Percentiles rank a stretch among this genome's conserved stretches.
Evolutionary conservation across 2,888 invertebrate genomes (phyloP).

Genomic region (Ceriagrion tenellum): DNA sequence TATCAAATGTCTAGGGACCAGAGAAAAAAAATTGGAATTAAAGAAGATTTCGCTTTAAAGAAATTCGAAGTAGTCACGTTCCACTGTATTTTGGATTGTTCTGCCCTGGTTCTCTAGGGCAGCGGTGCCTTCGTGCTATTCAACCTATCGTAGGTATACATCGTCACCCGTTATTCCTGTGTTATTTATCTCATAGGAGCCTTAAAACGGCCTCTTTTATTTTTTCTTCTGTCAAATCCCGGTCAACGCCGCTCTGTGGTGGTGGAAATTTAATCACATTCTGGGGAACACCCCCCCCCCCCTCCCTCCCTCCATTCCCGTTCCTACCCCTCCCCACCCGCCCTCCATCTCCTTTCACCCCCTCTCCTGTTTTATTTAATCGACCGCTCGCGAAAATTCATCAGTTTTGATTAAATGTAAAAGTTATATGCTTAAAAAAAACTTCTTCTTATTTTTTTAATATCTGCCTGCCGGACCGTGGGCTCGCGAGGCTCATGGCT

Average conservation of each 20-base stretch:
- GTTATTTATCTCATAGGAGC: not conserved
- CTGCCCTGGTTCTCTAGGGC: too few species aligned
- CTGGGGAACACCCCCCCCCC: not conserved
- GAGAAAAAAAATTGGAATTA: too few species aligned
- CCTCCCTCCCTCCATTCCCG: not conserved
- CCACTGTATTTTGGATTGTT: too few species aligned
- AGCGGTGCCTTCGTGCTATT: too few species aligned
- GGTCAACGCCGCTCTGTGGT: not conserved
- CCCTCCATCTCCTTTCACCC: not conserved
- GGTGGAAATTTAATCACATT: conserved; percentile 25
- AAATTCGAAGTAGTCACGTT: too few species aligned
- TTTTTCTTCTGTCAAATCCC: not conserved
- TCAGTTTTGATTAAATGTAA: conserved; percentile 14
- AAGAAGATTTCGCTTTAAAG: too few species aligned
- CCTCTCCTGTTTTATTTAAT: not conserved
- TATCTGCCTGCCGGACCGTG: too few species aligned
- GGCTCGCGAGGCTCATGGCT: not conserved
- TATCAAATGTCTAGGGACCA: too few species aligned
- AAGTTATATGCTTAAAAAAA: not conserved
- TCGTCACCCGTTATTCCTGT: too few species aligned
- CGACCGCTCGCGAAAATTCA: conserved; percentile 29
- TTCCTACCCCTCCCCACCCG: not conserved
- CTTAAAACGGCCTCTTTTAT: not conserved
- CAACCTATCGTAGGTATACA: too few species aligned
- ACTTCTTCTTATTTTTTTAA: not conserved